Evolutionary conservation across 1,140 invertebrate species (phyloP), one percentile per base, ranked within the genome.

Genomic region (Aricia agestis): DNA sequence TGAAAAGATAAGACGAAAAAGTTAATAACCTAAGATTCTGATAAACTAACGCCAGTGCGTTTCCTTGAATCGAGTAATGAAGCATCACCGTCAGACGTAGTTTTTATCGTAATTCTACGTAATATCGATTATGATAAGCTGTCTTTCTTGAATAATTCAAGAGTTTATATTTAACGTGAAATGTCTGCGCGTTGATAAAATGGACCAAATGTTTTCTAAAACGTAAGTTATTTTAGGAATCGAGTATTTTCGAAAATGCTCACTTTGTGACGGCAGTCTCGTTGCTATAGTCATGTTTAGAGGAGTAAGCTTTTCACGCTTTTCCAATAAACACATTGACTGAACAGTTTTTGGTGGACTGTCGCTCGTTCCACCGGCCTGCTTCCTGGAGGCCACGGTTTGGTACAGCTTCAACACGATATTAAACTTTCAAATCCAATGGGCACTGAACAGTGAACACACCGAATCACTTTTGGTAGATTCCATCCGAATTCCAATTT

Each of bases 251-350:
- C 25, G 25, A 45, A 72, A 72, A 83, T 61, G 57, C 86, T 90
- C 80, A 90, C 86, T 87, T 79, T 82, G 85, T 45, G 81, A 74
- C 70, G 79, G 81, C 76, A 89, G 75, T 69, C 82, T 85, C 69
- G 82, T 82, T 19, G 88, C 81, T 77, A 90, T 79, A 71, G 88
- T 90, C 88, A 89, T 90, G 65, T 88, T 86, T 75, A 84, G 78
- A 76, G 85, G 78, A 76, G 76, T 77, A 73, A 82, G 74, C 71
- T 74, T 83, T 68, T 79, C 81, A 76, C 80, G 78, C 72, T 79
- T 79, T 76, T 85, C 79, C 73, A 87, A 76, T 72, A 88, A 75
- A 76, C 85, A 89, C 86, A 90, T 90, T 81, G 83, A 82, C 69
- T 67, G 77, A 74, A 81, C 76, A 77, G 75, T 78, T 61, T 78